phyloP scores from a whole-genome alignment of 2,797 vertebrate genomes.

The Caiman crocodilus region DNA sequence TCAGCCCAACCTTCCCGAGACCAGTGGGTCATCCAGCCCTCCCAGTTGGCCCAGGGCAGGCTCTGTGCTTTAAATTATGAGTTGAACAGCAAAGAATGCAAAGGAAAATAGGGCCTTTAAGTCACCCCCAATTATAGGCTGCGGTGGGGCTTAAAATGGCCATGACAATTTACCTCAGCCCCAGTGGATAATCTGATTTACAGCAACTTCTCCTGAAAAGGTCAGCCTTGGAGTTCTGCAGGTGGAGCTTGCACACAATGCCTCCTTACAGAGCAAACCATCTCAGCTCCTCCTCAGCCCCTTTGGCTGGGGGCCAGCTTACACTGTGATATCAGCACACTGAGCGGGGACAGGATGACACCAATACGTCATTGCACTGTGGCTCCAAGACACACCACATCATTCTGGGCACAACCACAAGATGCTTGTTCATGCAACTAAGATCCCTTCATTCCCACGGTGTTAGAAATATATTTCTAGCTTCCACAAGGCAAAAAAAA shows the following conservation, averaged over 20 bases:
- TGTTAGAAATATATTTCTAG: conserved; percentile 40
- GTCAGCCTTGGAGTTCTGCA: not conserved
- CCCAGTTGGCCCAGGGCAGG: not conserved
- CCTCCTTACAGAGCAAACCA: not conserved
- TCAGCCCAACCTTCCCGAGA: not conserved
- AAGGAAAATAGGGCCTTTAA: not conserved
- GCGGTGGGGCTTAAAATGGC: too few relatives aligned
- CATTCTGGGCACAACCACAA: not conserved
- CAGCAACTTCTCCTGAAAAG: rapidly evolving
- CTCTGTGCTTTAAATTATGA: not conserved
- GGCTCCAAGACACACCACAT: conserved; percentile 16
- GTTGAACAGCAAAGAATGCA: too few relatives aligned
- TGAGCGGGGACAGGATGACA: not conserved
- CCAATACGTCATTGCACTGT: not conserved
- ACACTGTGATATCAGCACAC: not conserved
- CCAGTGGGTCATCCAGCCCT: not conserved
- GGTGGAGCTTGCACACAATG: not conserved
- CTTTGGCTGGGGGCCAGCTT: not conserved
- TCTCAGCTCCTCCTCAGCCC: not conserved
- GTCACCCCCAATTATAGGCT: not conserved
- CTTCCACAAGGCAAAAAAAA: not conserved
- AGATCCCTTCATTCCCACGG: not conserved
- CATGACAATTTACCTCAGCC: not conserved
- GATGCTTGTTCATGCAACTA: conserved; percentile 34
- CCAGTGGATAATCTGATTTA: not conserved